A percentile compares a stretch with the other conserved stretches of the same genome.
Conservation (phyloP, 2,888 invertebrate species). For the Mycalesis mineus region DNA sequence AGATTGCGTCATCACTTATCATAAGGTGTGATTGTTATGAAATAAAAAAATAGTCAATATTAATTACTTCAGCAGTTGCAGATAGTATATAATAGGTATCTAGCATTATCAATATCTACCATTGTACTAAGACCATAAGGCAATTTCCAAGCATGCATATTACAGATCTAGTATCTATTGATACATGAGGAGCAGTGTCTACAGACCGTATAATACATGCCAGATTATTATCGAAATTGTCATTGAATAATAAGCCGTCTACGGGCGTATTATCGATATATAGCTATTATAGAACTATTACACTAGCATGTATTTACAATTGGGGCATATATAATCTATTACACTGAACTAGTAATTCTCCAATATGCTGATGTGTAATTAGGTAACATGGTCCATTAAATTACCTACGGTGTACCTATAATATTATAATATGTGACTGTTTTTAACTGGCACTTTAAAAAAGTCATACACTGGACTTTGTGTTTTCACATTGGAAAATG, state of each 20-base stretch:
- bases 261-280: conserved; percentile 39
- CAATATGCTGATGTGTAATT: not conserved
- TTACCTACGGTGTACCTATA: too few species aligned
- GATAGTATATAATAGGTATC: too few species aligned
- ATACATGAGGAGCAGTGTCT: not conserved
- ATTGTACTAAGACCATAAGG: not conserved
- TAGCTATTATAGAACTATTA: not conserved
- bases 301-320: not conserved
- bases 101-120: not conserved
- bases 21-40: too few species aligned
- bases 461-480: too few species aligned
- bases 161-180: conserved; percentile 5
- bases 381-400: not conserved
- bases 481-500: too few species aligned
- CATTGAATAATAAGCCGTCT: conserved; percentile 48
- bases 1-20: too few species aligned
- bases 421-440: too few species aligned
- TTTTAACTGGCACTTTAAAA: too few species aligned
- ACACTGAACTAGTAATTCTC: not conserved
- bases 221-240: conserved; percentile 37
- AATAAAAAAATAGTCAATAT: too few species aligned
- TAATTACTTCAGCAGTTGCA: too few species aligned
- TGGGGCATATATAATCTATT: not conserved
- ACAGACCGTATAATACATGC: conserved; percentile 13
- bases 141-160: conserved; percentile 2